These are phyloP conservation scores for Drosophila santomea DNA, from an alignment of 1,140 invertebrate genomes.

Conservation along the genomic window DNA sequence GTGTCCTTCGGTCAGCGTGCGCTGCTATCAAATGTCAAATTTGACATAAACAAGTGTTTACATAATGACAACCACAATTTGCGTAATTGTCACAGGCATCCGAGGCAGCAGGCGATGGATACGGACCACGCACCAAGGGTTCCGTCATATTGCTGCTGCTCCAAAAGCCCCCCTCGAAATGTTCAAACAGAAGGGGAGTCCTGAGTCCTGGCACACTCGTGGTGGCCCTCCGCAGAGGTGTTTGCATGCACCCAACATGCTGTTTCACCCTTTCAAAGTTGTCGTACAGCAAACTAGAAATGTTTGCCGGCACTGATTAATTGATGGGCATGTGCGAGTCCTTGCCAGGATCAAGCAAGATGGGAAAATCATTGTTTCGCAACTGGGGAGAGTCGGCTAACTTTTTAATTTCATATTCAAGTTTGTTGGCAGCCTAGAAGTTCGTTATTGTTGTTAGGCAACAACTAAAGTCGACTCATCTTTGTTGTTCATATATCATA, in stretches of 20 bases:
- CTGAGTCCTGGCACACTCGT: conserved; percentile 3
- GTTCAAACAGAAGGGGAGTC: conserved; percentile 12
- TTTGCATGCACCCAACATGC: conserved; percentile 25
- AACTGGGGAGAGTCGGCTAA: not conserved
- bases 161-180: conserved; percentile 11
- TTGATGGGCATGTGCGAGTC: conserved; percentile 35
- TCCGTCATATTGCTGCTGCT: not conserved
- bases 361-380: conserved; percentile 15
- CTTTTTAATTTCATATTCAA: conserved; percentile 13
- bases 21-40: conserved; percentile 78
- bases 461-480: not conserved
- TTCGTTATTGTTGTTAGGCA: not conserved
- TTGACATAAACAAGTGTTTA: conserved; percentile 82
- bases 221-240: not conserved
- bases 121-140: conserved; percentile 1
- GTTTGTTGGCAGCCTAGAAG: not conserved
- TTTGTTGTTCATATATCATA: not conserved
- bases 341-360: conserved; percentile 25
- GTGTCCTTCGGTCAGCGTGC: conserved; percentile 12
- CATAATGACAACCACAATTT: conserved; percentile 83
- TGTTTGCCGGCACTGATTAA: conserved; percentile 49
- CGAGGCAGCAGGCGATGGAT: conserved; percentile 8
- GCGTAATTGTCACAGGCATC: conserved; percentile 72
- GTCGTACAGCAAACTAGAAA: conserved; percentile 36
- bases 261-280: conserved; percentile 22